Evolutionary conservation across 2,888 invertebrate genomes (phyloP), one percentile per base, ranked within the genome.

Genomic region (Machimus atricapillus): DNA sequence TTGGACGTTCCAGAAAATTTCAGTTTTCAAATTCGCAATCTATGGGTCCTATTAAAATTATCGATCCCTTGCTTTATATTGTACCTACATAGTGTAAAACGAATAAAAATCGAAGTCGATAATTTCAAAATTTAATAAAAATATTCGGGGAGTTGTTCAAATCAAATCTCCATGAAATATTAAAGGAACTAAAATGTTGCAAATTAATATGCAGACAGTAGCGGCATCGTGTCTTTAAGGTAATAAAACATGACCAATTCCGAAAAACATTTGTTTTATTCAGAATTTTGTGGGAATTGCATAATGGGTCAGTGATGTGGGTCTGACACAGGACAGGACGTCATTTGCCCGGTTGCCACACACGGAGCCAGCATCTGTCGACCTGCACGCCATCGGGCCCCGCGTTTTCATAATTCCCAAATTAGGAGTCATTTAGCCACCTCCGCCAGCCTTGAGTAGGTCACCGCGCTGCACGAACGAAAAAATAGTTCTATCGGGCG

Each of bases 391-490:
- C 27, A 34, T 73, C 19, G 43, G 66, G 43, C 3, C 3, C 73
- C 66, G 19, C 66, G 83, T 58, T 31, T 66, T 43, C 37, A 83
- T 83, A 73, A 66, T 83, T 77, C 87, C 56, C 78, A 74, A 86
- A 87, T 87, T 87, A 87, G 56, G 43, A 78, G 87, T 85, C 86
- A 87, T 82, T 87, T 87, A 79, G 78, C 86, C 87, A 86, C 87
- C 86, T 87, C 82, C 78, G 83, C 46, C 86, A 87, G 58, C 86
- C 87, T 87, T 87, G 87, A 86, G 82, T 83, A 86, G 86, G 86
- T 83, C 83, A 83, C 23, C 31, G 37, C 8, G 52, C 12, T 40
- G 66, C 76, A 76, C 76, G 76, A 76, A 66, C 1, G n/a, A n/a
- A 83, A 43, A 58, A 58, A 83, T 23, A 81, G 52, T 27, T 27